A percentile compares a stretch with the other conserved stretches of the same genome.
Conservation (phyloP, 2,113 vertebrate genomes). For the Cettia cetti region DNA sequence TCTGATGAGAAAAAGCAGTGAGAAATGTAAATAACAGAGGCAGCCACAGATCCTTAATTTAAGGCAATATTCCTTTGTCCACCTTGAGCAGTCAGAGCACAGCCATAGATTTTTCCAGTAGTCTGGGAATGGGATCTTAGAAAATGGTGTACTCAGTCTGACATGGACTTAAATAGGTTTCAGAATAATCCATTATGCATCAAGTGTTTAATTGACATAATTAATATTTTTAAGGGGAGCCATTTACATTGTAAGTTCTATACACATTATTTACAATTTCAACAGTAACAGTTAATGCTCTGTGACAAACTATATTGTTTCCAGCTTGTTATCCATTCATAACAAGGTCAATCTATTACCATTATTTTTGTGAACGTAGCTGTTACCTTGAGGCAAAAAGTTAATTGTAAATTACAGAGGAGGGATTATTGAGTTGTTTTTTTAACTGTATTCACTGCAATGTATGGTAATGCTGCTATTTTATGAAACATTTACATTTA, state of each 20-base stretch:
- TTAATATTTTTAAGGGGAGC: constrained; percentile 70
- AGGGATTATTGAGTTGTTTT: constrained; percentile 27
- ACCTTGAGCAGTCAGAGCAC: not conserved
- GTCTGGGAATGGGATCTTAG: constrained; percentile 1
- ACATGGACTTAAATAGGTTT: constrained; percentile 35
- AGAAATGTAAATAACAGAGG: not conserved
- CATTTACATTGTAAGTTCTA: constrained; percentile 36
- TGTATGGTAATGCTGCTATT: constrained; percentile 6
- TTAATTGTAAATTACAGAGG: constrained; percentile 72
- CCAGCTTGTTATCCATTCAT: constrained; percentile 72
- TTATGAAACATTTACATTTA: constrained; percentile 19
- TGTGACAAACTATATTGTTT: constrained; percentile 74
- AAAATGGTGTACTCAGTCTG: not conserved
- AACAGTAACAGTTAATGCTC: constrained; percentile 68
- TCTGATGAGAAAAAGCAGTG: not conserved
- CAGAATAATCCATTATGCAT: constrained; percentile 57
- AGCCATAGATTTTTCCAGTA: not conserved
- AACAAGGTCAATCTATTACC: constrained; percentile 72
- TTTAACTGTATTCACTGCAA: constrained; percentile 22
- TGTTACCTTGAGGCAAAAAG: constrained; percentile 72
- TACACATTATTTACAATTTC: constrained; percentile 65
- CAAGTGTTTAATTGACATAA: constrained; percentile 66
- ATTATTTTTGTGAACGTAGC: constrained; percentile 70
- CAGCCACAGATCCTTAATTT: not conserved
- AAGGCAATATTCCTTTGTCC: not conserved